Evolutionary conservation across 53 echinoderm and acorn worm species (phyloP).

Genomic region (Zoroaster sp.): DNA sequence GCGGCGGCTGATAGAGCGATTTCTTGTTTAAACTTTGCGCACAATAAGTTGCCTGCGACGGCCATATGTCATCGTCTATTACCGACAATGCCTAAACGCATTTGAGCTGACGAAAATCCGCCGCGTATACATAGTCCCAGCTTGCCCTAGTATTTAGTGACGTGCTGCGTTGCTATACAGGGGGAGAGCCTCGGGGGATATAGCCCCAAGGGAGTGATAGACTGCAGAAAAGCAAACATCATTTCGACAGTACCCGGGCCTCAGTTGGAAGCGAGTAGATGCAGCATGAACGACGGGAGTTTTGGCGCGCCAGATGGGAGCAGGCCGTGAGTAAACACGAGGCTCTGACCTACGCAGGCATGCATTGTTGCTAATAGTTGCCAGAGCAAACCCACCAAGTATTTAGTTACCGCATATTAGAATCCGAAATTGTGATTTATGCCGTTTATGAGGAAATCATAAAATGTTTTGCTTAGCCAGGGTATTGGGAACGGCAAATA

Average conservation of each 20-base stretch:
- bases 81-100: conserved; percentile 62
- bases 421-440: conserved; percentile 68
- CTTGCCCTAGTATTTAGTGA: conserved; percentile 48
- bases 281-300: conserved; percentile 6
- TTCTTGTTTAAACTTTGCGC: conserved; percentile 66
- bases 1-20: conserved; percentile 66
- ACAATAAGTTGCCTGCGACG: conserved; percentile 55
- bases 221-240: conserved; percentile 65
- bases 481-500: conserved; percentile 41
- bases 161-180: conserved; percentile 57
- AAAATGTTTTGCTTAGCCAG: conserved; percentile 52
- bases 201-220: conserved; percentile 46
- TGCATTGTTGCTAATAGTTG: conserved; percentile 65
- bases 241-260: conserved; percentile 52
- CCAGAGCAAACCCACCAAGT: conserved; percentile 47
- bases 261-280: conserved; percentile 1
- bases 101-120: conserved; percentile 53
- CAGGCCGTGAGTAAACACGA: conserved; percentile 53
- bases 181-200: conserved; percentile 34
- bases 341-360: conserved; percentile 66
- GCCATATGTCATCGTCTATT: conserved; percentile 61
- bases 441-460: conserved; percentile 66
- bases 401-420: conserved; percentile 63
- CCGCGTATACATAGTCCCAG: conserved; percentile 27
- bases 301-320: conserved; percentile 60